Evolutionary conservation across 2,113 vertebrate genomes (phyloP), one percentile per base, ranked within the genome.

Genomic region (Oophaga pumilio): DNA sequence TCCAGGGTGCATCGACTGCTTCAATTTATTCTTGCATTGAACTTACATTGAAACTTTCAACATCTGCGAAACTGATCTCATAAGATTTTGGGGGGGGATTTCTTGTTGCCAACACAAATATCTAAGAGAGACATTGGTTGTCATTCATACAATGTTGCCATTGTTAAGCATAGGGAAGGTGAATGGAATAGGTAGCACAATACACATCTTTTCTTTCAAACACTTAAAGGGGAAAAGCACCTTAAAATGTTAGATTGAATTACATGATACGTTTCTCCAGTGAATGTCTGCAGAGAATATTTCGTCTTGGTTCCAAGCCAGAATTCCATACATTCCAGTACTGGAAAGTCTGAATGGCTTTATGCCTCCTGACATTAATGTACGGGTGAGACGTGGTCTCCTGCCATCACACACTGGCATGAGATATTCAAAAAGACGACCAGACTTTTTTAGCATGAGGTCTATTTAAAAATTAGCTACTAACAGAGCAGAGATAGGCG

Each of bases 151-250:
- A 83, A 83, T 69, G 81, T 17, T n/a, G 50, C 62, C 62, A 83
- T 83, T 83, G 81, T 83, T 68, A 83, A 6, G 28, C 14, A 17
- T 69, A 22, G 15, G 50, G 43, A 68, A 26, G 62, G 81, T 69
- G 66, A 83, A 68, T 50, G 64, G 50, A 53, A 43, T 28, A 69
- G 64, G 43, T n/a, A 82, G 56, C 49, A 52, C 14, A 64, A 64
- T 15, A 52, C 64, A n/a, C 22, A 49, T 71, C 33, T 82, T 68
- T 52, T 49, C 43, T 68, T 24, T 26, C 15, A 24, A 83, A 66
- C 81, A 83, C 81, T 83, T 83, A 83, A 68, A 69, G 33, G 33
- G 81, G 64, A 83, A 83, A 83, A 28, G 64, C 62, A 69, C 59
- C 43, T 68, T 68, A 83, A 64, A 66, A 82, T 33, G 56, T 28